Conservation (phyloP, 2,797 vertebrate species). For the Helicolenus hilgendorfi region DNA sequence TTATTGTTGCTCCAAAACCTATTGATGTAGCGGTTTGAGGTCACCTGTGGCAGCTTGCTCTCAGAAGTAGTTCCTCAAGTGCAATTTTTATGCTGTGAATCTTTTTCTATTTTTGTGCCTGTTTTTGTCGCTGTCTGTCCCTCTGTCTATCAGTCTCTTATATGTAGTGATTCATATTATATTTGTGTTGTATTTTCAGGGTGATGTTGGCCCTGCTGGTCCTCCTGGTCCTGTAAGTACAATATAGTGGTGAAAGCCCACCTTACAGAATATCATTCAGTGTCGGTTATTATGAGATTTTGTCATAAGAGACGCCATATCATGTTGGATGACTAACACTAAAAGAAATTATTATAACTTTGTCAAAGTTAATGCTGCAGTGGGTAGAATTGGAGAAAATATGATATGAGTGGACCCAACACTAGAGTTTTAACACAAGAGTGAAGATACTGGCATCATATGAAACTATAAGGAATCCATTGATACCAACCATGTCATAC, state of each 20-base stretch:
- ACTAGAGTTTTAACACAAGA: no score
- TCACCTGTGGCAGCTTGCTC: conserved; percentile 22
- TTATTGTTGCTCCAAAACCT: conserved; percentile 38
- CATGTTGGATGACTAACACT: neutral
- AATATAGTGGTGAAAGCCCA: neutral
- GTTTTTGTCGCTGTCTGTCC: neutral
- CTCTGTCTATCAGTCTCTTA: neutral
- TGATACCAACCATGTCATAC: no score
- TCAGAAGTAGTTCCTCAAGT: conserved; percentile 14
- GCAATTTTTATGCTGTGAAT: neutral
- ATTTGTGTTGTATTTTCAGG: conserved; percentile 79
- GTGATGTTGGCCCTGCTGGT: conserved; percentile 90
- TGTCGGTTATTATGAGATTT: neutral
- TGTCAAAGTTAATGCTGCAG: no score
- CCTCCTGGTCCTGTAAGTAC: conserved; percentile 91
- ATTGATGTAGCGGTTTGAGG: conserved; percentile 15
- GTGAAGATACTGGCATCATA: no score
- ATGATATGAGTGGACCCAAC: no score
- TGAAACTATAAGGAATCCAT: no score
- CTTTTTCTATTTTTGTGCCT: neutral
- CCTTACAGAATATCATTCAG: neutral
- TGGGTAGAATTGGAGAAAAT: no score
- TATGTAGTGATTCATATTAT: neutral
- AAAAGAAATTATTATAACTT: neutral
- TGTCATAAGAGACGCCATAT: neutral